Base-by-base conservation (phyloP, 1,140 invertebrate species). In the Eulimnadia texana region DNA sequence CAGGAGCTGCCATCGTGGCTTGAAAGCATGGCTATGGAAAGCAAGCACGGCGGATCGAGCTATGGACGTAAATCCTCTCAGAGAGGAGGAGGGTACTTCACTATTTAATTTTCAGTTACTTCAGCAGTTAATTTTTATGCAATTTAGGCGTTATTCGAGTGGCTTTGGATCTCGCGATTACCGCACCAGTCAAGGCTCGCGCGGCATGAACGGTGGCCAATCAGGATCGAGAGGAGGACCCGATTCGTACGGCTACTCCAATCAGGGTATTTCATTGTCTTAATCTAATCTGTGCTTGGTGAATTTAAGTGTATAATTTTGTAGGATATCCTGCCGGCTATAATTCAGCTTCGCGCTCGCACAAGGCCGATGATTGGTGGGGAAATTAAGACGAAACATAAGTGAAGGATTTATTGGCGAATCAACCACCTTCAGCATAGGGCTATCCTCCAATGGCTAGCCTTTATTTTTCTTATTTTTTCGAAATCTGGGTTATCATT, bases 1-100 rank as follows among this genome's bases (percentile, higher is more conserved):
- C 97, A 99, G 74, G 93, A 96, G 70, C 79, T 96, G 51, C 93
- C 93, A 1, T 74, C 77, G 54, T 98, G 83, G 84, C 72, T 91
- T 19, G 82, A 86, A 60, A 74, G 74, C 49, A 79, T 87, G 72
- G 80, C 77, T 49, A 72, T 75, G 11, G 84, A 87, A 52, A 71
- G 72, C n/a, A 74, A 78, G 62, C 73, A 75, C 13, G 70, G 79
- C 73, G 64, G 77, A 70, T 72, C 73, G 20, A 79, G 80, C 50
- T 76, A 81, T 22, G 70, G 81, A 42, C 54, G 77, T 80, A 2
- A 78, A 81, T 60, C 29, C 60, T 64, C 24, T 10, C 47, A 29
- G 47, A 55, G 24, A 22, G 19, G 50, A 22, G 42, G 10, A n/a
- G 29, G 29, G n/a, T 57, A 58, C 10, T 27, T 27, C 11, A 49